Base-by-base conservation (phyloP, 2,113 vertebrate genomes). In the Pavo muticus region DNA sequence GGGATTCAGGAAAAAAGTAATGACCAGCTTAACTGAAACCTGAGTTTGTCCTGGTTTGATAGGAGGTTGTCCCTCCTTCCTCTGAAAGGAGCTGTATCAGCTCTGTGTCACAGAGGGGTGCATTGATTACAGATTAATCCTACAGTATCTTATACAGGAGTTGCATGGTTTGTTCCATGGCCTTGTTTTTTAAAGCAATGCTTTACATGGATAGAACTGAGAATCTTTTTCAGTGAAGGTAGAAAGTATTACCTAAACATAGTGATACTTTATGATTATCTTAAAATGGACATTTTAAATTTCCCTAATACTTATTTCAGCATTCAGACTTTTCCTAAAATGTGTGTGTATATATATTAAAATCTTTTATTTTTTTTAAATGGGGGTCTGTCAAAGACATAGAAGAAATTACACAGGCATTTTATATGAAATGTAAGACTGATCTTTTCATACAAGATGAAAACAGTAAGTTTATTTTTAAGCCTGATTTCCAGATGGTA, bases 391-490 rank as follows among this genome's bases (percentile, higher is more conserved):
- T 77, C 21, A 40, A 84, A 88, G 37, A 45, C 18, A 25, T 50
- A 65, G 39, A 93, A 57, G 30, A 75, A 64, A 39, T 71, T 6
- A 48, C 37, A 81, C 47, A 50, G 50, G 9, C 25, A 39, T 73
- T 88, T 91, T 91, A 35, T 47, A 82, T 82, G 45, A 59, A 90
- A 91, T 83, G 44, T 82, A 95, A 48, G 78, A 27, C 63, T 67
- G 52, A 72, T 8, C 10, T 52, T 78, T 80, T 76, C 39, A 6
- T 70, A 10, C 39, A 52, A 44, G 45, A 68, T 56, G 27, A 81
- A 70, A 11, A 6, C 8, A 40, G 14, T 56, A 59, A 18, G 17
- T 87, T 88, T 86, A 40, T 75, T 57, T 69, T 83, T 64, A 87
- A 89, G 59, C 40, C 21, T 8, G 7, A 59, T 80, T 84, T 84